Evolutionary conservation across 1,140 invertebrate species (phyloP).

Genomic region (Stenopsyche tienmushanensis): DNA sequence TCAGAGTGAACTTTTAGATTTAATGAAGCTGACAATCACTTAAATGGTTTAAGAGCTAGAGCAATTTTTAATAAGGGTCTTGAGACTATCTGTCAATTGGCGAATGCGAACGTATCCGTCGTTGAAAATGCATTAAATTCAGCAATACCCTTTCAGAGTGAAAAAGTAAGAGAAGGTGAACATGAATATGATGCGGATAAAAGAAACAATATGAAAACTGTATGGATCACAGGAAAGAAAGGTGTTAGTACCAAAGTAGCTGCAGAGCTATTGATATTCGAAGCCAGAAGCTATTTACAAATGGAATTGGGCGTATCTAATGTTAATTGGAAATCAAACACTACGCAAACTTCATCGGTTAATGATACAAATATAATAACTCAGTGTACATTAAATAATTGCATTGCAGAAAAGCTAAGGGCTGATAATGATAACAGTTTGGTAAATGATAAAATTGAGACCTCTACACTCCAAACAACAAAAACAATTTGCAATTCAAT

Average conservation of each 20-base stretch:
- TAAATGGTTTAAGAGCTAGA: constrained; percentile 85
- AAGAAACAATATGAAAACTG: constrained; percentile 66
- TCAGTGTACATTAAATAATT: too few species aligned
- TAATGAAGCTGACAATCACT: constrained; percentile 80
- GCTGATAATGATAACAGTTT: too few species aligned
- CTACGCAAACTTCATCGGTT: not conserved
- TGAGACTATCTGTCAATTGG: constrained; percentile 74
- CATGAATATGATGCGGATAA: constrained; percentile 66
- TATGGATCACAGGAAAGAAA: constrained; percentile 82
- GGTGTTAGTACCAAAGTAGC: constrained; percentile 82
- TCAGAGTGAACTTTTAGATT: constrained; percentile 86
- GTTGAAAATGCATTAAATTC: constrained; percentile 79
- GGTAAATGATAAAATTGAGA: too few species aligned
- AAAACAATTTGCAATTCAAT: not conserved
- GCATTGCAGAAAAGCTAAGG: too few species aligned
- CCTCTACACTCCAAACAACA: too few species aligned
- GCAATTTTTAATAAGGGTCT: constrained; percentile 84
- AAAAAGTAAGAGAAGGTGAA: constrained; percentile 72
- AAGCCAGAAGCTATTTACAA: constrained; percentile 73
- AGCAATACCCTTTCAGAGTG: constrained; percentile 81
- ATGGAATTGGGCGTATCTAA: constrained; percentile 61
- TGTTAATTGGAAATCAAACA: constrained; percentile 58
- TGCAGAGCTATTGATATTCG: constrained; percentile 73
- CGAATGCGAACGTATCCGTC: constrained; percentile 65
- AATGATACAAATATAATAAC: not conserved